Evolutionary conservation across 2,113 vertebrate genomes (phyloP).

Genomic region (Phoxinus phoxinus): DNA sequence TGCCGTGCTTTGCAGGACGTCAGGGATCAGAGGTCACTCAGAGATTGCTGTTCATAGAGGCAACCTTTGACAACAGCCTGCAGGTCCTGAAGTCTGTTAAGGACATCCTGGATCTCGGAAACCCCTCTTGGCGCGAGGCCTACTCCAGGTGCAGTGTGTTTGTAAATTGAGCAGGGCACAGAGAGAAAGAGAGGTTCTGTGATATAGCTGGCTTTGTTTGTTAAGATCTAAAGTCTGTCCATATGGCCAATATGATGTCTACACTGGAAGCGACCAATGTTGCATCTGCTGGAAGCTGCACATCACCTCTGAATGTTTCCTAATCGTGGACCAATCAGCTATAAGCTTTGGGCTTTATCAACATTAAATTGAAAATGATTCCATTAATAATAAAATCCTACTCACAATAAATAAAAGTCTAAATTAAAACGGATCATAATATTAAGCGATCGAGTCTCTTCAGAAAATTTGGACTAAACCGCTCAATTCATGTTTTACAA

Average conservation of each 20-base stretch:
- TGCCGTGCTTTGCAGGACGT: conserved; percentile 78
- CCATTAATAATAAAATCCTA: not conserved
- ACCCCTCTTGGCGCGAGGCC: conserved; percentile 81
- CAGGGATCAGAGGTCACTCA: conserved; percentile 74
- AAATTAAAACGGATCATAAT: too few species aligned
- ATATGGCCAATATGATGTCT: not conserved
- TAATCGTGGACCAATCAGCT: not conserved
- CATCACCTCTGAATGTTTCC: not conserved
- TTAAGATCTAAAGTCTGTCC: not conserved
- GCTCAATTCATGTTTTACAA: too few species aligned
- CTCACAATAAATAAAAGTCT: not conserved
- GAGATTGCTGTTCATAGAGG: conserved; percentile 78
- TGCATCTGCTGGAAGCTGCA: not conserved
- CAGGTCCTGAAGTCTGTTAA: conserved; percentile 69
- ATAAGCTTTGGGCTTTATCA: not conserved
- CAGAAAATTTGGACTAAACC: too few species aligned
- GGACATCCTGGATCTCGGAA: conserved; percentile 78
- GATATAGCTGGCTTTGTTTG: conserved; percentile 11
- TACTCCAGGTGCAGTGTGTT: conserved; percentile 73
- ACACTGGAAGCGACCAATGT: not conserved
- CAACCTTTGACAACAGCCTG: conserved; percentile 75
- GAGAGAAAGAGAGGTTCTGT: conserved; percentile 18
- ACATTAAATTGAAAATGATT: not conserved
- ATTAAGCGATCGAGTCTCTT: too few species aligned
- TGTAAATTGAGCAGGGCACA: not conserved